These are phyloP conservation scores for Seira ritae DNA, from an alignment of 2,888 invertebrate species.

Conservation along the genomic window DNA sequence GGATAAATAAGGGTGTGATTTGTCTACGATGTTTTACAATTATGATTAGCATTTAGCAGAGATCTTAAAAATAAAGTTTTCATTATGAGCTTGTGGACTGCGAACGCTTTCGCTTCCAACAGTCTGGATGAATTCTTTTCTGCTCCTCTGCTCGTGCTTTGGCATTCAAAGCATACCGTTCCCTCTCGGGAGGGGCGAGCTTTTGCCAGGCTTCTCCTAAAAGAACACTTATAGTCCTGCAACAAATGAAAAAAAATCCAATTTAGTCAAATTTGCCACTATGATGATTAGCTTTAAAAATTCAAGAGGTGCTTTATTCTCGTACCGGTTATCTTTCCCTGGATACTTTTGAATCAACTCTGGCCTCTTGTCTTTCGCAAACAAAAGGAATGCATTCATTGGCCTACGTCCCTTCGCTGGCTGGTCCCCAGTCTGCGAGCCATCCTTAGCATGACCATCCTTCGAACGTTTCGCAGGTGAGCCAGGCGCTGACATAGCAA, in stretches of 20 bases:
- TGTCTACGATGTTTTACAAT: slow-evolving; percentile 23
- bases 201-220: slow-evolving; percentile 78
- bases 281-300: not conserved
- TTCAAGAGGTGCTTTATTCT: not conserved
- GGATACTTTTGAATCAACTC: slow-evolving; percentile 77
- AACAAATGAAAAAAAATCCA: slow-evolving; percentile 52
- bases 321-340: slow-evolving; percentile 78
- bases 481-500: slow-evolving; percentile 55
- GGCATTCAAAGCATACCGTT: slow-evolving; percentile 76
- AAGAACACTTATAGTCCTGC: slow-evolving; percentile 78
- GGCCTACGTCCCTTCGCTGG: slow-evolving; percentile 74
- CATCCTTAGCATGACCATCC: slow-evolving; percentile 45
- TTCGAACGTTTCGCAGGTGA: slow-evolving; percentile 65
- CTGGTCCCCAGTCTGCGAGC: slow-evolving; percentile 52
- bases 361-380: slow-evolving; percentile 77
- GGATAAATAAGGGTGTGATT: slow-evolving; percentile 38
- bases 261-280: not conserved
- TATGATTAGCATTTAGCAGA: slow-evolving; percentile 62
- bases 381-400: slow-evolving; percentile 79
- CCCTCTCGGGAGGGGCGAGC: slow-evolving; percentile 75
- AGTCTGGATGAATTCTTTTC: slow-evolving; percentile 77
- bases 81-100: slow-evolving; percentile 74
- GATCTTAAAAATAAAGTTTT: slow-evolving; percentile 58
- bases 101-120: slow-evolving; percentile 78
- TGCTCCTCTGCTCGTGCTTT: slow-evolving; percentile 77